These are phyloP conservation scores for Epirrita christyi DNA, from an alignment of 2,888 invertebrate species.

Conservation along the genomic window DNA sequence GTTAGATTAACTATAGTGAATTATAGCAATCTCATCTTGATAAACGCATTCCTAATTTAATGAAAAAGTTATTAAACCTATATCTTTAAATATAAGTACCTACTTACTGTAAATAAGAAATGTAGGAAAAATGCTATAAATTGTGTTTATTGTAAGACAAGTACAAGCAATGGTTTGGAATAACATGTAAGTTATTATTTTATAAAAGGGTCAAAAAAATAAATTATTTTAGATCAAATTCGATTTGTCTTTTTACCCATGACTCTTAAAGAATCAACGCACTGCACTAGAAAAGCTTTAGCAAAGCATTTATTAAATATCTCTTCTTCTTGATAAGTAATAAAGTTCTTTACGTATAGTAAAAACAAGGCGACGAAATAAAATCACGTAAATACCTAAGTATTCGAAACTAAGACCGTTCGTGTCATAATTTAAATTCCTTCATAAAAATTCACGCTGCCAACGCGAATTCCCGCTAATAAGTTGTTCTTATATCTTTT, in stretches of 20 bases:
- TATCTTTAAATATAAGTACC: not conserved
- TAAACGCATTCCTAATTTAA: conserved; percentile 41
- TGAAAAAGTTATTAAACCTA: conserved; percentile 52
- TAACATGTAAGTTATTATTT: conserved; percentile 75
- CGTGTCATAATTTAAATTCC: conserved; percentile 30
- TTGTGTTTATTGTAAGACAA: conserved; percentile 76
- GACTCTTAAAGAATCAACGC: too few species aligned
- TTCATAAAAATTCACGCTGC: conserved; percentile 31
- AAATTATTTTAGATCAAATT: conserved; percentile 81
- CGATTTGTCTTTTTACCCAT: conserved; percentile 10
- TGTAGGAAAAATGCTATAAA: conserved; percentile 68
- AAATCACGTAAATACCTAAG: not conserved
- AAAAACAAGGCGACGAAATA: not conserved
- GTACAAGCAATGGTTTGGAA: conserved; percentile 55
- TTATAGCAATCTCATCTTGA: conserved; percentile 12
- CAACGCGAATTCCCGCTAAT: conserved; percentile 49
- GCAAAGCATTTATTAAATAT: too few species aligned
- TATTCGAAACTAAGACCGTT: not conserved
- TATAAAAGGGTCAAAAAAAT: conserved; percentile 79
- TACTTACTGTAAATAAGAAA: conserved; percentile 45
- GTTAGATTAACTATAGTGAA: conserved; percentile 4
- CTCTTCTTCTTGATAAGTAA: not conserved
- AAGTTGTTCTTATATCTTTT: conserved; percentile 64
- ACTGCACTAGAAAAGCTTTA: too few species aligned
- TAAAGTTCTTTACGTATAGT: not conserved